Evolutionary conservation across 2,888 invertebrate species (phyloP).

Genomic region (Hartigia nigra): DNA sequence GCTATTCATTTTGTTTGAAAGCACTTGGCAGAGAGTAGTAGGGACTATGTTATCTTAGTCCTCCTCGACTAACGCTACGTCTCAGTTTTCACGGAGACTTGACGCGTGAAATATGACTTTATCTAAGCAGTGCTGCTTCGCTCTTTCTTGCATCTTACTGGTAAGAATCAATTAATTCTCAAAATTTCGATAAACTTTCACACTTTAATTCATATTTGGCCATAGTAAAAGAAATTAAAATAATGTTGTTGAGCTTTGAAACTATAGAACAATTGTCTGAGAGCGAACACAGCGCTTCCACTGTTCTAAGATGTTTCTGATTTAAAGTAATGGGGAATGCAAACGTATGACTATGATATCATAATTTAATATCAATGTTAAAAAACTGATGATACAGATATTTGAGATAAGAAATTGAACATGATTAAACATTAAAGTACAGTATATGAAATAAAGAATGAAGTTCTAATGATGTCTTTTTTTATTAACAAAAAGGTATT

Average conservation of each 20-base stretch:
- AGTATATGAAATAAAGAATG: background rate
- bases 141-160: background rate
- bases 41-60: slow-evolving; percentile 1
- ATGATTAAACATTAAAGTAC: background rate
- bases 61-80: background rate
- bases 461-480: background rate
- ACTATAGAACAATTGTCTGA: background rate
- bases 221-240: background rate
- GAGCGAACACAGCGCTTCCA: background rate
- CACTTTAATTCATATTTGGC: background rate
- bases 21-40: background rate
- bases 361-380: background rate
- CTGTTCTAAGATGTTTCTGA: background rate
- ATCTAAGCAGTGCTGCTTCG: background rate
- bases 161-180: background rate
- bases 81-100: slow-evolving; percentile 7
- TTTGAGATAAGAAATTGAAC: background rate
- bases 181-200: background rate
- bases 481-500: background rate
- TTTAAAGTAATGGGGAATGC: background rate
- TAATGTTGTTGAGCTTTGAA: background rate
- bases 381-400: background rate
- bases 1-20: background rate
- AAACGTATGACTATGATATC: background rate
- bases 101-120: background rate